Conservation (phyloP, 2,113 vertebrate species). For the Opisthocomus hoazin region DNA sequence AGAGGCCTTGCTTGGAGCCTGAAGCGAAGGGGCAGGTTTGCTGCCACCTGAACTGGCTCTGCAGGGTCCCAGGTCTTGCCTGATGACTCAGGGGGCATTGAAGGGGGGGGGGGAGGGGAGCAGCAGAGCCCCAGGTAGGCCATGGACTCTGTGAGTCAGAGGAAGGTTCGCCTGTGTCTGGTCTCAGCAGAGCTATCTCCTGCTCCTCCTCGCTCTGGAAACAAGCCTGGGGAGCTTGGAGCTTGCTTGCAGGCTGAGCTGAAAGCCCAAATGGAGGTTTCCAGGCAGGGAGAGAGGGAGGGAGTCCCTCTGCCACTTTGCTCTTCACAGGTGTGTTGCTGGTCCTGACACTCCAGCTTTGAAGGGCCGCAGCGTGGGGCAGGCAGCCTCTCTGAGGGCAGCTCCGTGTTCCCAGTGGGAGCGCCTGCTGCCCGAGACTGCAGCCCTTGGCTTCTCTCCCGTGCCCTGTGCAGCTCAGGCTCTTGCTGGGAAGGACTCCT, state of each 20-base stretch:
- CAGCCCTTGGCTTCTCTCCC: not conserved
- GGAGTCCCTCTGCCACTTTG: not conserved
- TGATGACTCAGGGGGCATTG: not conserved
- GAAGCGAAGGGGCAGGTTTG: not conserved
- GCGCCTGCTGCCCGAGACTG: not conserved
- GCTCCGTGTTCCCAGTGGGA: not conserved
- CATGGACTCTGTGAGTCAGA: not conserved
- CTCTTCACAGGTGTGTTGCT: not conserved
- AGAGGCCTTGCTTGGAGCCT: not conserved
- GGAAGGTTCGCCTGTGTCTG: not conserved
- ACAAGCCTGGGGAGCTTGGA: not conserved
- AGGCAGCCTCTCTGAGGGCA: not conserved
- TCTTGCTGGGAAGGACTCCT: not conserved
- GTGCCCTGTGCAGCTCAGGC: not conserved
- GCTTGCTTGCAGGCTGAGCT: not conserved
- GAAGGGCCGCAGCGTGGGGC: fast-evolving
- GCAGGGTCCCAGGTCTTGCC: not conserved
- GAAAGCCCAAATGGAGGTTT: not conserved
- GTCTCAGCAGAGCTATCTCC: not conserved
- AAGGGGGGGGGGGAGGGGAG: fast-evolving
- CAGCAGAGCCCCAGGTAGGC: not conserved
- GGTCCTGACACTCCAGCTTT: not conserved
- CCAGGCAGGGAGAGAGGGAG: not conserved
- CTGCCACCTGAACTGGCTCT: not conserved
- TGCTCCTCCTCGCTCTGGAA: not conserved